phyloP scores from a whole-genome alignment of 1,140 invertebrate genomes.

The Drosophila prosaltans region DNA sequence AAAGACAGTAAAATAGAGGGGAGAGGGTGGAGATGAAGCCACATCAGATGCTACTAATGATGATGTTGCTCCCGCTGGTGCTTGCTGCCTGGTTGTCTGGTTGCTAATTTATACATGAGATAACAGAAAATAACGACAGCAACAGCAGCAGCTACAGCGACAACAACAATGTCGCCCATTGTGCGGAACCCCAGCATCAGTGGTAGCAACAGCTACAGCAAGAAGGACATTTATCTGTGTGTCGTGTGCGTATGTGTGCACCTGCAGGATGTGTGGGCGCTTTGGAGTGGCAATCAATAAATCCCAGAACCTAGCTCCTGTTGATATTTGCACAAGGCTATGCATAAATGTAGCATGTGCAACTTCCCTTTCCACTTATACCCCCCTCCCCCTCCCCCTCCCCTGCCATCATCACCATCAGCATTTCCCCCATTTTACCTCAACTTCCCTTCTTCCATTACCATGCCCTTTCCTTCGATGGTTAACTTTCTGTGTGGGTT shows the following conservation, averaged over 20 bases:
- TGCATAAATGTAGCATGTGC: conserved; percentile 67
- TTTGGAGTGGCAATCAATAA: conserved; percentile 68
- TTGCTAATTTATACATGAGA: conserved; percentile 73
- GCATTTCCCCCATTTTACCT: not conserved
- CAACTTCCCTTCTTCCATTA: not conserved
- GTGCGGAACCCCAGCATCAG: conserved; percentile 13
- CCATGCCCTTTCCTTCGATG: conserved; percentile 2
- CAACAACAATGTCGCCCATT: conserved; percentile 49
- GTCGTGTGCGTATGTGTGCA: conserved; percentile 31
- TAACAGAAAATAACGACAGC: conserved; percentile 37
- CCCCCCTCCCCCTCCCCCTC: not conserved
- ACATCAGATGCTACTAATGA: conserved; percentile 49
- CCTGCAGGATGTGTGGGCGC: conserved; percentile 46
- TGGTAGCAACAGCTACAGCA: conserved; percentile 38
- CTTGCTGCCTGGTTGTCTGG: conserved; percentile 33
- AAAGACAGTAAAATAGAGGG: not conserved
- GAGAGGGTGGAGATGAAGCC: conserved; percentile 1
- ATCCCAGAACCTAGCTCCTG: conserved; percentile 76
- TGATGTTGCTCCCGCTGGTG: conserved; percentile 38
- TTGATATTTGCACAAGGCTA: conserved; percentile 73
- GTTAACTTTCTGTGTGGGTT: conserved; percentile 55
- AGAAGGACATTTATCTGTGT: conserved; percentile 57
- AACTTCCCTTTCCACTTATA: not conserved
- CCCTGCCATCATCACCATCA: not conserved
- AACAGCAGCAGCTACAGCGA: conserved; percentile 41